A percentile compares a stretch with the other conserved stretches of the same genome.
Conservation (phyloP, 2,888 invertebrate genomes). For the Allygus modestus region DNA sequence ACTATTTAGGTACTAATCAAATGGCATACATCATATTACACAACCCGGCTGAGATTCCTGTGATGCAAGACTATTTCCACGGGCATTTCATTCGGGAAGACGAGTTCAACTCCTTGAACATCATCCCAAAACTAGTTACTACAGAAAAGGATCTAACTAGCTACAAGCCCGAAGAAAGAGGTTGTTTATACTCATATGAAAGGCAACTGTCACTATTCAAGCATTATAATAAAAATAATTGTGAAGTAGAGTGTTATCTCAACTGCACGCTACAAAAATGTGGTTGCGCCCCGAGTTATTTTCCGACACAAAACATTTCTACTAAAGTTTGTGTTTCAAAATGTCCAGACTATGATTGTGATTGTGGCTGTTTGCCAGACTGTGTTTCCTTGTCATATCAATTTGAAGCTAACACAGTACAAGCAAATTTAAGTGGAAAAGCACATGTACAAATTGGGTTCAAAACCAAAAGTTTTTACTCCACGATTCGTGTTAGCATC, state of each 20-base stretch:
- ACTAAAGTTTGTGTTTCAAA: neutral
- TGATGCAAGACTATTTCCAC: neutral
- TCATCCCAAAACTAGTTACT: neutral
- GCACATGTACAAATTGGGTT: neutral
- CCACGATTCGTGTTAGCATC: neutral
- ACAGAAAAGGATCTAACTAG: neutral
- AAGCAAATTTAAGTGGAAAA: neutral
- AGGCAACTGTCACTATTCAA: neutral
- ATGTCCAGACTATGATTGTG: neutral
- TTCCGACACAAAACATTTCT: neutral
- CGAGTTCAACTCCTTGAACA: neutral
- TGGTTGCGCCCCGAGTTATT: neutral
- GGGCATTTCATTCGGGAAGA: too few relatives aligned
- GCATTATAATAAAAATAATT: neutral
- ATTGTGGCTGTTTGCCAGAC: conserved; percentile 14
- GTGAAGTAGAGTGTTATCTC: neutral
- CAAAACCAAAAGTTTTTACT: neutral
- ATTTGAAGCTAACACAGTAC: neutral
- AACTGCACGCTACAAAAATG: neutral
- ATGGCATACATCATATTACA: neutral
- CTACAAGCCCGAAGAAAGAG: neutral
- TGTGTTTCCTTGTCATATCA: neutral
- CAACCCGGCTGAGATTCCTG: neutral
- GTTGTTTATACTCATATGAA: conserved; percentile 4
- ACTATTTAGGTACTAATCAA: neutral